Conservation (phyloP, 2,113 vertebrate genomes). For the Microcebus ravelobensis region DNA sequence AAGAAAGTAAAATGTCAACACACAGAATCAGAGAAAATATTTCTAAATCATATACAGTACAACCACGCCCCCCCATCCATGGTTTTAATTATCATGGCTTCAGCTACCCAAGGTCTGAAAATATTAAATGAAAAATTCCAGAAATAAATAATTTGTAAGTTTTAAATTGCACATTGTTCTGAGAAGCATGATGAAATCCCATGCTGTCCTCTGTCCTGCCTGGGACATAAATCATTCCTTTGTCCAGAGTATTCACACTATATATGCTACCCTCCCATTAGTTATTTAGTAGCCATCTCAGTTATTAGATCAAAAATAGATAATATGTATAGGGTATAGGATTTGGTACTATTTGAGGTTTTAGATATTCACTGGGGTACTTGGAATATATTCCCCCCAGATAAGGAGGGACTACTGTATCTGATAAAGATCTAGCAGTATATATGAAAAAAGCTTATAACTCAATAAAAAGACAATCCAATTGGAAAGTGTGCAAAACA, state of each 20-base stretch:
- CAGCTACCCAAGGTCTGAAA: not conserved
- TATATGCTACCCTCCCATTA: not conserved
- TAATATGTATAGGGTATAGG: not conserved
- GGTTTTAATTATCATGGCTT: not conserved
- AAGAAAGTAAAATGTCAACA: slow-evolving; percentile 34
- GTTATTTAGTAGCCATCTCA: not conserved
- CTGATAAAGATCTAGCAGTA: not conserved
- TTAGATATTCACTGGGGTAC: not conserved
- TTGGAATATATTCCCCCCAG: not conserved
- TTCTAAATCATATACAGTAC: not conserved
- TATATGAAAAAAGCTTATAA: not conserved
- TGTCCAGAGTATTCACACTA: not conserved
- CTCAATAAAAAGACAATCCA: slow-evolving; percentile 13
- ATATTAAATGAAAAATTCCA: not conserved
- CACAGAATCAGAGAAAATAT: slow-evolving; percentile 26
- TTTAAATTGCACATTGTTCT: not conserved
- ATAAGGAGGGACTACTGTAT: not conserved
- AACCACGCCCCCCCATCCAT: not conserved
- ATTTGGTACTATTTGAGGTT: not conserved
- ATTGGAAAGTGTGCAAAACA: not conserved
- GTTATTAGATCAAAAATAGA: not conserved
- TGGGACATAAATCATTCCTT: not conserved
- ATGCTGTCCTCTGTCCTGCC: not conserved
- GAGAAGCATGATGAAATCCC: not conserved
- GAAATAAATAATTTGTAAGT: not conserved